Base-by-base conservation (phyloP, 2,113 vertebrate genomes). In the Melanerpes formicivorus region DNA sequence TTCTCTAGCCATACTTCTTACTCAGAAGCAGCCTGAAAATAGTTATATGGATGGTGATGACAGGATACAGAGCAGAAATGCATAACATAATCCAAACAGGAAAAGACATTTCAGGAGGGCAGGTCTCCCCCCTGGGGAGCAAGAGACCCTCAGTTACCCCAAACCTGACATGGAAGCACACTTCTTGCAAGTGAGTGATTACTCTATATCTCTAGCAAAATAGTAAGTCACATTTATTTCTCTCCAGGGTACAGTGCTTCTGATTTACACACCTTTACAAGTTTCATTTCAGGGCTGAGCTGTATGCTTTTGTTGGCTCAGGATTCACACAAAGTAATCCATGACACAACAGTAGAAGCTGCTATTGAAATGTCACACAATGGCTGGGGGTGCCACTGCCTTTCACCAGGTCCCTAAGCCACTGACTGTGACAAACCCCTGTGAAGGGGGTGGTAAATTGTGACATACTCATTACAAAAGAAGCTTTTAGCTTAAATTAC, bases 221-320 rank as follows among this genome's bases (percentile, higher is more conserved):
- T 10, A 93, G 19, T 89, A 92, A 93, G 58, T 93, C 82, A 92
- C 62, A 55, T 72, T 93, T 58, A 86, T 79, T 91, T 46, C 19
- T 77, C 76, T 84, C 93, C 15, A 48, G 81, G 63, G 80, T 63
- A 92, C 48, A 88, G 56, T 77, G 71, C 74, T 80, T 82, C 86
- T 92, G 90, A 96, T 95, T 95, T 90, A 95, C 81, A 92, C 67
- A 85, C 50, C 22, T 93, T 85, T 46, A 75, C 34, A 90, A 62
- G 70, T 84, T 90, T 85, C 82, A 87, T 75, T 86, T 91, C 69
- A 70, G 73, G 40, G 32, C 22, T 80, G 30, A 46, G 59, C 50
- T 79, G 83, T 81, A 25, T 18, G 67, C 73, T 60, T 91, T 3
- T 26, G 30, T 60, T 80, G 67, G 62, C 63, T 88, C 22, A 40